Evolutionary conservation across 2,113 vertebrate genomes (phyloP), one percentile per base, ranked within the genome.

Genomic region (Pomatostomus ruficeps): DNA sequence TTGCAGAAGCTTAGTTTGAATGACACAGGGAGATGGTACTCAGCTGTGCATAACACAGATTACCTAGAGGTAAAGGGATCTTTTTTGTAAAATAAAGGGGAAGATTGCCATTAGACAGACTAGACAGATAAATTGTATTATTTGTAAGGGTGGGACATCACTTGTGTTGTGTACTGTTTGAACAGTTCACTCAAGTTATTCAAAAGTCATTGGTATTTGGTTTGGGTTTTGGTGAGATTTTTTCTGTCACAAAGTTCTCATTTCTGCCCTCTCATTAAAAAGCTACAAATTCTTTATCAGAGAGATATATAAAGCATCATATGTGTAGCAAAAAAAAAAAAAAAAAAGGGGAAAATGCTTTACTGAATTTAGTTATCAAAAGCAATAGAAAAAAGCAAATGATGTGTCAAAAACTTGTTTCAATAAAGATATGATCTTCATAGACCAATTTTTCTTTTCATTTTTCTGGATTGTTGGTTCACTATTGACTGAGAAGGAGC

Each of bases 391-490:
- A 54, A 89, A 92, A 89, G 21, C 42, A 79, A 78, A 76, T 63
- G 35, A 59, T 59, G 38, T 90, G 70, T 89, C 80, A 72, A 87
- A 94, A 75, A 58, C 24, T 76, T 70, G 13, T 78, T 93, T 85
- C 51, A 59, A 73, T 40, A 65, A 70, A 76, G 35, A 63, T 92
- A 35, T 2, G 2, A 25, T 74, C 74, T 87, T 84, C 40, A 61
- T 63, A 93, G 58, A 42, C 12, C 33, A 66, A 5, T 80, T 87
- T 91, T 89, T 72, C 29, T 52, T 68, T 73, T 18, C 5, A 1
- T 49, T 76, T 33, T 77, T 92, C 62, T 96, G 83, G 35, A 58
- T 76, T 93, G 59, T 51, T 92, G 29, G 81, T 93, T 95, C 28
- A 20, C 17, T 94, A 14, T 38, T 88, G 67, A 48, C 49, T 91